Evolutionary conservation across 2,797 vertebrate species (phyloP).

Genomic region (Neopelma chrysocephalum): DNA sequence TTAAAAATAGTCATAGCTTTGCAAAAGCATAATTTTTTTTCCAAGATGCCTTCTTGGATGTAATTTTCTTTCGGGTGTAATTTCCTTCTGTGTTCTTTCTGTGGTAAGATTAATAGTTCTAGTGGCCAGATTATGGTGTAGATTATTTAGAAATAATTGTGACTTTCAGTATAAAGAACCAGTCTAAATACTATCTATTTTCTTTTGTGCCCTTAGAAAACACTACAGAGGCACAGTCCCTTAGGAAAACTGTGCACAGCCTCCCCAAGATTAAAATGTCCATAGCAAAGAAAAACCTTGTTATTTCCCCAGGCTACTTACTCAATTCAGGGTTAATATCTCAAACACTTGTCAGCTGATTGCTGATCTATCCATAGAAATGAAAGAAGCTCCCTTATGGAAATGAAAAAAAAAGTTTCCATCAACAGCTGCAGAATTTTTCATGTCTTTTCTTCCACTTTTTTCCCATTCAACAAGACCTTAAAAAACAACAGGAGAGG

Average conservation of each 20-base stretch:
- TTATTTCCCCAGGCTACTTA: neutral
- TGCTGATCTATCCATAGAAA: neutral
- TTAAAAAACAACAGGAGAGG: neutral
- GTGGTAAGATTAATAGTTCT: neutral
- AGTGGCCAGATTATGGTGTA: neutral
- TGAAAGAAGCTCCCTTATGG: accelerated
- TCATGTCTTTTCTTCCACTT: neutral
- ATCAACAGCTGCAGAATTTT: neutral
- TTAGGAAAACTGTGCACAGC: neutral
- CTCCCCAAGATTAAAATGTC: neutral
- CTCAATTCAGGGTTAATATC: neutral
- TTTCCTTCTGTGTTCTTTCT: neutral
- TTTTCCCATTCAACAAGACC: neutral
- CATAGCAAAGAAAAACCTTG: neutral
- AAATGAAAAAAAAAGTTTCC: neutral
- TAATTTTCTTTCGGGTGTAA: neutral
- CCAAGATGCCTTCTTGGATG: too few relatives aligned
- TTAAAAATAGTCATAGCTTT: neutral
- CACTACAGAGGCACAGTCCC: neutral
- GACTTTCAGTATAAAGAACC: neutral
- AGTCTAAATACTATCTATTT: neutral
- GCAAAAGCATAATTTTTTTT: neutral
- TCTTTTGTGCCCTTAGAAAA: neutral
- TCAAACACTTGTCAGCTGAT: neutral
- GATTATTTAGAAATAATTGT: neutral